phyloP scores from a whole-genome alignment of 2,888 invertebrate species.

The Hyposoter didymator region DNA sequence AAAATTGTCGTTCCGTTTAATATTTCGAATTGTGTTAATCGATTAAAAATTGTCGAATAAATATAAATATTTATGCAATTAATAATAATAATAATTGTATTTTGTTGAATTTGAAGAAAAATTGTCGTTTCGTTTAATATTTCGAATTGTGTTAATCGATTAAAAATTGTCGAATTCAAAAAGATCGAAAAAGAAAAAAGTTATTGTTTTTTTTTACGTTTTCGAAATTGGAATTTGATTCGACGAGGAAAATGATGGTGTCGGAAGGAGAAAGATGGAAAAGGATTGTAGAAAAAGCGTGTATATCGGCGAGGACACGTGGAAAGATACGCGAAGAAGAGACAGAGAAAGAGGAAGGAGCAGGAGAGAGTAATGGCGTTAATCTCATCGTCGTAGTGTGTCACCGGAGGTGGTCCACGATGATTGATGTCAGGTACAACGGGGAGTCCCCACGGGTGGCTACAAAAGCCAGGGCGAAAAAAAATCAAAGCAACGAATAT shows the following conservation, averaged over 20 bases:
- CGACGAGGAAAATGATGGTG: background rate
- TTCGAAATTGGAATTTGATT: background rate
- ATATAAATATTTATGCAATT: background rate
- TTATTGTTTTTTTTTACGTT: background rate
- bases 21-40: too few relatives aligned
- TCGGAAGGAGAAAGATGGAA: constrained; percentile 68
- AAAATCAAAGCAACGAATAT: constrained; percentile 13
- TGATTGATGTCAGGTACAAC: constrained; percentile 76
- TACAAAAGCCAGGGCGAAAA: constrained; percentile 41
- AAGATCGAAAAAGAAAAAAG: too few relatives aligned
- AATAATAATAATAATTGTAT: background rate
- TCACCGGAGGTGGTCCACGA: constrained; percentile 81
- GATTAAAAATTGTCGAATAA: too few relatives aligned
- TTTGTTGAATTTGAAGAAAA: background rate
- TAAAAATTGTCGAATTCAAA: too few relatives aligned
- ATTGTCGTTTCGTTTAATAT: too few relatives aligned
- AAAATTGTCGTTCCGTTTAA: too few relatives aligned
- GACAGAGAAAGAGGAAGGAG: constrained; percentile 27
- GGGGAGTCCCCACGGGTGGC: constrained; percentile 72
- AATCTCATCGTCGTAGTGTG: constrained; percentile 76
- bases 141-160: too few relatives aligned
- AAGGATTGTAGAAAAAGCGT: constrained; percentile 13
- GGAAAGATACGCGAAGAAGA: background rate
- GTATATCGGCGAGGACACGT: background rate
- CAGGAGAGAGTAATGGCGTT: constrained; percentile 70